Percentiles rank a stretch among this genome's conserved stretches.
Evolutionary conservation across 2,113 vertebrate genomes (phyloP).

Genomic region (Zingel zingel): DNA sequence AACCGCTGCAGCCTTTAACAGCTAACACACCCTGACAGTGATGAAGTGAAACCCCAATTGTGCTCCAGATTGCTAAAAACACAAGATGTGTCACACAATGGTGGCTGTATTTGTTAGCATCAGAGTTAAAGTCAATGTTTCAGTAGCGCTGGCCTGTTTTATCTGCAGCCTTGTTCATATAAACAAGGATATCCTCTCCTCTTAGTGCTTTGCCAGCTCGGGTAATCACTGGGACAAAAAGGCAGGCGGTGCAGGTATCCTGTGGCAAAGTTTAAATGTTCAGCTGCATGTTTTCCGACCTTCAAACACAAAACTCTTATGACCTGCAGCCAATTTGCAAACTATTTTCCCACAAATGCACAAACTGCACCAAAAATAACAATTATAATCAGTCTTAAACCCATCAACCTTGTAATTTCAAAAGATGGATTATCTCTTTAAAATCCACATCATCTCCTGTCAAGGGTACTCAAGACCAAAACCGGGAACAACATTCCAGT

Average conservation of each 20-base stretch:
- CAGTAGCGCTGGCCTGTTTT: constrained; percentile 27
- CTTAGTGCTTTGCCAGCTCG: constrained; percentile 36
- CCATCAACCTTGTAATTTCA: constrained; percentile 6
- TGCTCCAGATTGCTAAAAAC: constrained; percentile 50
- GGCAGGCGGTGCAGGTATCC: constrained; percentile 15
- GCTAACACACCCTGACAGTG: constrained; percentile 65
- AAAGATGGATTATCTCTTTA: constrained; percentile 31
- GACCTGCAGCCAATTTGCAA: constrained; percentile 10
- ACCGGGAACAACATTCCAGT: constrained; percentile 34
- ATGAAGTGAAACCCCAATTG: constrained; percentile 55
- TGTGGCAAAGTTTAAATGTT: constrained; percentile 19
- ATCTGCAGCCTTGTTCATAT: constrained; percentile 45
- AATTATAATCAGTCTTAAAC: constrained; percentile 3
- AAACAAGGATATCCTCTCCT: constrained; percentile 64
- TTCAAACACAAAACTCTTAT: constrained; percentile 32
- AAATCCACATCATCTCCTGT: constrained; percentile 44
- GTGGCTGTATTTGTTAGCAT: constrained; percentile 18
- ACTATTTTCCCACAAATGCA: constrained; percentile 35
- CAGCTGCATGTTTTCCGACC: constrained; percentile 14
- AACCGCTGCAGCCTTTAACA: constrained; percentile 28
- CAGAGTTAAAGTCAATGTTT: constrained; percentile 26
- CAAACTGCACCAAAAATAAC: neutral
- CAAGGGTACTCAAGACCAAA: constrained; percentile 34
- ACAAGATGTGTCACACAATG: constrained; percentile 42
- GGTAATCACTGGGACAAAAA: constrained; percentile 34